Evolutionary conservation across 2,888 invertebrate species (phyloP).

Genomic region (Orthonevra nobilis): DNA sequence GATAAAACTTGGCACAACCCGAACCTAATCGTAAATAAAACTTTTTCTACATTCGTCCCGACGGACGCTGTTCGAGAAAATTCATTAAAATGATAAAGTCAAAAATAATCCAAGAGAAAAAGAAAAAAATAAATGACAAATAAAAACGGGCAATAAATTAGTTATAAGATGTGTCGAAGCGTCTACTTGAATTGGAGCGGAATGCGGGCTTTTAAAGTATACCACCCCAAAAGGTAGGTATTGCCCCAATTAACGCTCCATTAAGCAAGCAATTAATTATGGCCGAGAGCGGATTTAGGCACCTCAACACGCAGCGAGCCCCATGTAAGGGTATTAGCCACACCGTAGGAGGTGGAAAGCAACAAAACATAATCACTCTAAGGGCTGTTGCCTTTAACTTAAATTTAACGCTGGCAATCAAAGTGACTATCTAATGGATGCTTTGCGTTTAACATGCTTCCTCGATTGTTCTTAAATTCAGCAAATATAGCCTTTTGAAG

Average conservation of each 20-base stretch:
- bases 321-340: too few species aligned
- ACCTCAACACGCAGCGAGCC: too few species aligned
- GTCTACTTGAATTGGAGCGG: too few species aligned
- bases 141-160: constrained; percentile 39
- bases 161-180: constrained; percentile 23
- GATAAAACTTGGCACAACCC: too few species aligned
- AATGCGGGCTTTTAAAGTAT: too few species aligned
- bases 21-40: not conserved
- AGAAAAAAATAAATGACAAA: constrained; percentile 10
- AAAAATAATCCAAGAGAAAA: constrained; percentile 30
- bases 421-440: not conserved
- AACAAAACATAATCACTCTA: not conserved
- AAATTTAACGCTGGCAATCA: not conserved
- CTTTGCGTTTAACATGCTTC: not conserved
- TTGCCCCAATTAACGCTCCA: constrained; percentile 48
- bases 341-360: not conserved
- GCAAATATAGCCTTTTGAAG: too few species aligned
- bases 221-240: constrained; percentile 1
- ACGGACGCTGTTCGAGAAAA: not conserved
- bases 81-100: constrained; percentile 41
- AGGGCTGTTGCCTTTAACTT: not conserved
- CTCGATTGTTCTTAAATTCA: too few species aligned
- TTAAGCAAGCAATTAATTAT: constrained; percentile 51
- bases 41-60: not conserved
- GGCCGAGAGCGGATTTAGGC: constrained; percentile 32